phyloP scores from a whole-genome alignment of 2,797 vertebrate genomes.

The Vultur gryphus region DNA sequence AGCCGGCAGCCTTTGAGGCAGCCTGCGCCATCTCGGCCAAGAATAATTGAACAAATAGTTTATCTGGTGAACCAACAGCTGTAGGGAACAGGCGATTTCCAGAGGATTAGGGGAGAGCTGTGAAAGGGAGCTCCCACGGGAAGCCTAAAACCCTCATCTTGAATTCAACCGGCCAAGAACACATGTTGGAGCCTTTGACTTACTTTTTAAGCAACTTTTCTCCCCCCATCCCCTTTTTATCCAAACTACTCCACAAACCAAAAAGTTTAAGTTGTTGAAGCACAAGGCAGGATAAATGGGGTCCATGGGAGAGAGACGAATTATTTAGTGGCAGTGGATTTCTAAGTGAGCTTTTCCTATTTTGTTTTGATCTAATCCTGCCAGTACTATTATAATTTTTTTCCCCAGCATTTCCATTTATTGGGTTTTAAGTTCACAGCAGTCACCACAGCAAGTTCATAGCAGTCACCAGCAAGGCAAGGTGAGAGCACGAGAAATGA shows the following conservation, averaged over 20 bases:
- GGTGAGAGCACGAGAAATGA: not conserved
- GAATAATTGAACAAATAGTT: slow-evolving; percentile 81
- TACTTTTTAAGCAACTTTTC: slow-evolving; percentile 37
- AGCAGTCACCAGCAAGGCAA: not conserved
- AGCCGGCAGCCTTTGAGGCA: slow-evolving; percentile 73
- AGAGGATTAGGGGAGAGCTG: slow-evolving; percentile 75
- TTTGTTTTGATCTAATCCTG: not conserved
- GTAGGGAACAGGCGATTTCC: slow-evolving; percentile 77
- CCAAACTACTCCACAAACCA: not conserved
- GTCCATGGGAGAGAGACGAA: not conserved
- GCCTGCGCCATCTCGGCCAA: slow-evolving; percentile 64
- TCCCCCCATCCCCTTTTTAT: not conserved
- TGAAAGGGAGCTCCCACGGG: slow-evolving; percentile 76
- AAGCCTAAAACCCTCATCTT: slow-evolving; percentile 66
- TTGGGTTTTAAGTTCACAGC: not conserved
- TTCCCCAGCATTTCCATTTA: not conserved
- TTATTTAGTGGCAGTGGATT: not conserved
- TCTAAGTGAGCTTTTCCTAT: not conserved
- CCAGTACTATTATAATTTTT: not conserved
- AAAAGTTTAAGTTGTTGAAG: not conserved
- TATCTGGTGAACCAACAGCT: slow-evolving; percentile 79
- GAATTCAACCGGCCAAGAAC: slow-evolving; percentile 55
- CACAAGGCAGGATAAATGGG: not conserved
- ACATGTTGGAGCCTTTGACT: slow-evolving; percentile 59
- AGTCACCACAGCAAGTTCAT: not conserved